Evolutionary conservation across 2,888 invertebrate species (phyloP).

Genomic region (Dusona sp.): DNA sequence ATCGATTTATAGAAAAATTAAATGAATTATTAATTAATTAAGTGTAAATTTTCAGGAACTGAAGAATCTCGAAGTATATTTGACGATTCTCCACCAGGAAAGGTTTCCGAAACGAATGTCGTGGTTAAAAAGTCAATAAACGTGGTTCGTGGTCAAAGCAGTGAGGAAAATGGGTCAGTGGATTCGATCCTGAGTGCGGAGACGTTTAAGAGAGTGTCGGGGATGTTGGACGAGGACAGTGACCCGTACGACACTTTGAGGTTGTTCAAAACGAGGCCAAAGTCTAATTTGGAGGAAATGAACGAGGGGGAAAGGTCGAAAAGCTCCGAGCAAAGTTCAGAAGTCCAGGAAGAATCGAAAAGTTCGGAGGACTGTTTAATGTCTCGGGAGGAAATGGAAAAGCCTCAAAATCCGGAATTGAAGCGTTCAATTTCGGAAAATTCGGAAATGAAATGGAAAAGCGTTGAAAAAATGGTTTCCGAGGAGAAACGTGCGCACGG

Average conservation of each 20-base stretch:
- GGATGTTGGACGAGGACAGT: conserved; percentile 75
- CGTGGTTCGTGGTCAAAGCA: background rate
- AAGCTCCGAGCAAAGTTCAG: background rate
- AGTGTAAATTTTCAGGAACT: background rate
- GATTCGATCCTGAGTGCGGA: conserved; percentile 69
- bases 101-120: conserved; percentile 32
- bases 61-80: conserved; percentile 42
- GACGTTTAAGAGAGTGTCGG: conserved; percentile 76
- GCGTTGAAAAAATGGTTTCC: conserved; percentile 72
- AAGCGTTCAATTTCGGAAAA: conserved; percentile 26
- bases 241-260: conserved; percentile 82
- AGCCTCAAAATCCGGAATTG: conserved; percentile 42
- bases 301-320: conserved; percentile 18
- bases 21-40: background rate
- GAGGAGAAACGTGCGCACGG: conserved; percentile 84
- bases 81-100: conserved; percentile 78
- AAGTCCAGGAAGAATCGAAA: background rate
- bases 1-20: too few species aligned
- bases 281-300: conserved; percentile 16
- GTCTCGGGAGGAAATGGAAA: conserved; percentile 58
- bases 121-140: background rate
- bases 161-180: conserved; percentile 54
- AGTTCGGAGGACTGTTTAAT: too few species aligned
- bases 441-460: conserved; percentile 3
- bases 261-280: conserved; percentile 78